Percentiles rank a stretch among this genome's conserved stretches.
These are phyloP conservation scores for Diachrysia chrysitis DNA, from an alignment of 2,888 invertebrate genomes.

Conservation along the genomic window DNA sequence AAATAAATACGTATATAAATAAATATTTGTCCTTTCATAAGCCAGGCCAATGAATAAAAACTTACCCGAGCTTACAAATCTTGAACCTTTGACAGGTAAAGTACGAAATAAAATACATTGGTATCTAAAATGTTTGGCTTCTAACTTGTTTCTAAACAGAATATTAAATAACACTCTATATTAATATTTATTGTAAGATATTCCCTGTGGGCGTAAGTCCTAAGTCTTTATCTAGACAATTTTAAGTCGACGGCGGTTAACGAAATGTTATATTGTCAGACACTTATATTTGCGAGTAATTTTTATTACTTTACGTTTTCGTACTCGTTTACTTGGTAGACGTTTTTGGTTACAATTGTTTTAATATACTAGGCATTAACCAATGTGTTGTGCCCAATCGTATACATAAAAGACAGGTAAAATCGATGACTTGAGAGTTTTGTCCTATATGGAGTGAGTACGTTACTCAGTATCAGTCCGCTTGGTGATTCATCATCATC, in stretches of 20 bases:
- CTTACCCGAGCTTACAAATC: neutral
- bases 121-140: neutral
- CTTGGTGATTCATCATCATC: too few relatives aligned
- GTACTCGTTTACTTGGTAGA: neutral
- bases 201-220: neutral
- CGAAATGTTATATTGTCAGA: neutral
- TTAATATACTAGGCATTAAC: neutral
- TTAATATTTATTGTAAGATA: constrained; percentile 4
- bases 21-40: neutral
- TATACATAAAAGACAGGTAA: too few relatives aligned
- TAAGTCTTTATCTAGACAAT: constrained; percentile 1
- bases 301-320: neutral
- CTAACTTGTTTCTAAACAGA: constrained; percentile 5
- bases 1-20: neutral
- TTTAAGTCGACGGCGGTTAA: neutral
- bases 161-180: constrained; percentile 14
- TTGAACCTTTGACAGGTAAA: neutral
- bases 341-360: neutral
- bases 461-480: too few relatives aligned
- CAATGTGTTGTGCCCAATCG: too few relatives aligned
- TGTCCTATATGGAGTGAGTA: too few relatives aligned
- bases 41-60: neutral
- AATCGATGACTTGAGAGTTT: too few relatives aligned
- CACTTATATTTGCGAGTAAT: neutral
- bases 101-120: constrained; percentile 5